Evolutionary conservation across 2,113 vertebrate genomes (phyloP).

Genomic region (Martes martes): DNA sequence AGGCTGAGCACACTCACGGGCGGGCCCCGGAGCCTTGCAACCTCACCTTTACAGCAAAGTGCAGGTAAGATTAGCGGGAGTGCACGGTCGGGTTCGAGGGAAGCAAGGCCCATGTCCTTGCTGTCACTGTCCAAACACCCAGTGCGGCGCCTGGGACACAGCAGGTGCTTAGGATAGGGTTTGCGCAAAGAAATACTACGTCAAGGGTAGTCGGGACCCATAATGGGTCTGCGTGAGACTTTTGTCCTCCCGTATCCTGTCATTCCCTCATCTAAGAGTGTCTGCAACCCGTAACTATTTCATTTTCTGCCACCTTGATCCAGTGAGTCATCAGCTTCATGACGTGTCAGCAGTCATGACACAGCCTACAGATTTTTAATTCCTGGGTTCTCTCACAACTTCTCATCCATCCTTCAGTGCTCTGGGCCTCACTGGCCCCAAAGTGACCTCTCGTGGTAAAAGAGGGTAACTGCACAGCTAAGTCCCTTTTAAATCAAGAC

Average conservation of each 20-base stretch:
- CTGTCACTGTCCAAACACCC: background rate
- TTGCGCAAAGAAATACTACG: background rate
- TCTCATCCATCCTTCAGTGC: background rate
- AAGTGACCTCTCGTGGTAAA: constrained; percentile 61
- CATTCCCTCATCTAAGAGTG: background rate
- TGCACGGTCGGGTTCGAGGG: background rate
- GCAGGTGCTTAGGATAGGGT: background rate
- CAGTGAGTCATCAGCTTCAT: background rate
- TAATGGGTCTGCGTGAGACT: background rate
- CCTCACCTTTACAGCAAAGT: background rate
- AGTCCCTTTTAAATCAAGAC: background rate
- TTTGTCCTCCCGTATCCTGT: background rate
- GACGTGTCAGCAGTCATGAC: background rate
- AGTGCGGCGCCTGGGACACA: background rate
- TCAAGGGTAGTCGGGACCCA: background rate
- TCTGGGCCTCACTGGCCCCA: constrained; percentile 19
- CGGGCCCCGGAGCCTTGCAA: background rate
- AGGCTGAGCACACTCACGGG: background rate
- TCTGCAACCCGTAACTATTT: background rate
- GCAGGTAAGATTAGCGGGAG: background rate
- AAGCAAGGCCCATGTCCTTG: background rate
- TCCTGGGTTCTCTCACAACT: background rate
- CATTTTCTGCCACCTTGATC: background rate
- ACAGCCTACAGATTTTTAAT: background rate
- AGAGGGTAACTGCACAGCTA: background rate